These are phyloP conservation scores for Silvanus unidentatus DNA, from an alignment of 2,888 invertebrate genomes.

Conservation along the genomic window DNA sequence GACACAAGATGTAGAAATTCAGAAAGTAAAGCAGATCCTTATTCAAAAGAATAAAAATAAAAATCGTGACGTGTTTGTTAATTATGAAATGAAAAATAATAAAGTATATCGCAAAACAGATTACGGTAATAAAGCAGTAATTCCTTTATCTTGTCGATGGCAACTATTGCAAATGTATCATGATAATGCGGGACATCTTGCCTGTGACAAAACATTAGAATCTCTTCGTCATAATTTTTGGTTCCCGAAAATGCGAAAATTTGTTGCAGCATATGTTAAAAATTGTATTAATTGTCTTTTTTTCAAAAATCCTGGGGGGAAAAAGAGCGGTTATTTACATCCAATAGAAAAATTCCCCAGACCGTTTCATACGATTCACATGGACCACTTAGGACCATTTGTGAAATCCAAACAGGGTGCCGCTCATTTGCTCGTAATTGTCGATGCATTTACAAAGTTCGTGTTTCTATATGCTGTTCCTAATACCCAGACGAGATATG, in stretches of 20 bases:
- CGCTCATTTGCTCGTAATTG: constrained; percentile 23
- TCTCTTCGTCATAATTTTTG: constrained; percentile 7
- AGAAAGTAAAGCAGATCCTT: no score
- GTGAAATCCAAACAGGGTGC: constrained; percentile 19
- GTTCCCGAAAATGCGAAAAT: constrained; percentile 10
- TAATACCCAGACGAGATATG: constrained; percentile 6
- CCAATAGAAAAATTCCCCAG: constrained; percentile 21
- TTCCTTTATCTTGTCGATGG: constrained; percentile 9
- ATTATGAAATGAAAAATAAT: background rate
- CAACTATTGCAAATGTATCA: constrained; percentile 14
- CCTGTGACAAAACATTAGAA: constrained; percentile 21
- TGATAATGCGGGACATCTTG: constrained; percentile 28
- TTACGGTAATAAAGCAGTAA: background rate
- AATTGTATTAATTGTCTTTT: constrained; percentile 24
- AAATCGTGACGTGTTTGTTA: background rate
- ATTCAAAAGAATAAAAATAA: background rate
- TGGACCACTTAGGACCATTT: constrained; percentile 30
- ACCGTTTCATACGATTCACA: constrained; percentile 28
- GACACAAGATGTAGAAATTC: background rate
- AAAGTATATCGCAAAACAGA: background rate
- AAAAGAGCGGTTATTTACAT: constrained; percentile 9
- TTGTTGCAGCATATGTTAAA: constrained; percentile 10
- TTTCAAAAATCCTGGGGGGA: constrained; percentile 22
- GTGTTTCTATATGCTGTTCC: constrained; percentile 9
- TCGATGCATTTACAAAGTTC: constrained; percentile 27